A percentile compares a stretch with the other conserved stretches of the same genome.
These are phyloP conservation scores for Xestobium rufovillosum DNA, from an alignment of 2,888 invertebrate species.

Conservation along the genomic window DNA sequence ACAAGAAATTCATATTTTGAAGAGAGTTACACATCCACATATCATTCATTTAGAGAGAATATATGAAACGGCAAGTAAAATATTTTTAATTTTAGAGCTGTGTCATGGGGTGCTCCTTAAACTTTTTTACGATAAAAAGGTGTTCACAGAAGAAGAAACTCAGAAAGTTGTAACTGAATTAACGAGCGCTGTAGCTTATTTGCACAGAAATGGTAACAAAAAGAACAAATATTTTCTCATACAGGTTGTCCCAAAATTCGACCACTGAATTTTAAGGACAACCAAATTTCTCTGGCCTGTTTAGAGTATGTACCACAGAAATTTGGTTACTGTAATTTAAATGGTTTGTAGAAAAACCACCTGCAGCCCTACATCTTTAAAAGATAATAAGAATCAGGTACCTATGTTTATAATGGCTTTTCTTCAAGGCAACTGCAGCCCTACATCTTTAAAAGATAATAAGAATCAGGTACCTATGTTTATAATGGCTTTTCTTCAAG, in stretches of 20 bases:
- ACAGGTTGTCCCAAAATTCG: too few species aligned
- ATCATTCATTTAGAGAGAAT: slow-evolving; percentile 49
- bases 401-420: too few species aligned
- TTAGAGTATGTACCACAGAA: too few species aligned
- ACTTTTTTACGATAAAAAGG: slow-evolving; percentile 34
- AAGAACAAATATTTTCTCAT: neutral
- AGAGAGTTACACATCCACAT: slow-evolving; percentile 49
- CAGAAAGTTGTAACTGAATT: slow-evolving; percentile 38
- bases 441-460: neutral
- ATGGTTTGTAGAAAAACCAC: too few species aligned
- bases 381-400: too few species aligned
- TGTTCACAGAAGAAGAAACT: slow-evolving; percentile 36
- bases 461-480: neutral
- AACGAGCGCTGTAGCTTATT: slow-evolving; percentile 39
- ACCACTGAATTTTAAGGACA: too few species aligned
- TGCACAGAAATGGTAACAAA: slow-evolving; percentile 42
- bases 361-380: too few species aligned
- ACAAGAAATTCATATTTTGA: slow-evolving; percentile 49
- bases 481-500: too few species aligned
- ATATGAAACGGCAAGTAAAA: slow-evolving; percentile 47
- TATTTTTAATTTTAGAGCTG: slow-evolving; percentile 50
- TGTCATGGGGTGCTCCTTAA: slow-evolving; percentile 46
- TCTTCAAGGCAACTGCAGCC: neutral
- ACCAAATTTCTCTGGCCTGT: too few species aligned
- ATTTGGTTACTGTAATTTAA: too few species aligned